Conservation (phyloP, 92 coral and sea anemone genomes). For the Umimayanthus chanpuru region DNA sequence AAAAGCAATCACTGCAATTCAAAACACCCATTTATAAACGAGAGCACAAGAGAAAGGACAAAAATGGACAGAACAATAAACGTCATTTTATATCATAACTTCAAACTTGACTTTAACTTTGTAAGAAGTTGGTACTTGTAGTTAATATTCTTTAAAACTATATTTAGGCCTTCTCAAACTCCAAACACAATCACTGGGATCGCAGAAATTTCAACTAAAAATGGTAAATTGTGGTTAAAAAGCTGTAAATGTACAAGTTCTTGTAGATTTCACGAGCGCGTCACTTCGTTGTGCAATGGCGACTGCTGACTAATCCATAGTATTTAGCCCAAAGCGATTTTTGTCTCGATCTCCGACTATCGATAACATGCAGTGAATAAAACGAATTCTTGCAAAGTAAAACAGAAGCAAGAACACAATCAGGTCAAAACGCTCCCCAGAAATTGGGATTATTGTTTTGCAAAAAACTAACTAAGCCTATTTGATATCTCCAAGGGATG, state of each 20-base stretch:
- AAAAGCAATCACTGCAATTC: too few species aligned
- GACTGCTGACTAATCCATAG: background rate
- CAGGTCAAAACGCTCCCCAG: background rate
- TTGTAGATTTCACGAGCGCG: background rate
- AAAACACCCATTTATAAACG: background rate
- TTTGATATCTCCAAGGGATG: background rate
- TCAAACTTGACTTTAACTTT: background rate
- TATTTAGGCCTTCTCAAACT: background rate
- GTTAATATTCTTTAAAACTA: background rate
- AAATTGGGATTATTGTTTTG: background rate
- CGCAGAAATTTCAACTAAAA: background rate
- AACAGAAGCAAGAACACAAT: background rate
- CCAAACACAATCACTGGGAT: background rate
- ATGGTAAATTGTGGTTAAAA: background rate
- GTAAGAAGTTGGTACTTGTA: background rate
- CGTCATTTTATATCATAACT: background rate
- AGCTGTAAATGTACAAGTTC: background rate
- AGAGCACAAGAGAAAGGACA: background rate
- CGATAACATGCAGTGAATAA: background rate
- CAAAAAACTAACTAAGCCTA: background rate
- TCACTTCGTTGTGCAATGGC: background rate
- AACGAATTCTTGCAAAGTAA: background rate
- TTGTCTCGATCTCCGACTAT: background rate
- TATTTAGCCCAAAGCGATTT: background rate
- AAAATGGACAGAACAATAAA: constrained; percentile 9